phyloP scores from a whole-genome alignment of 2,888 invertebrate genomes.

The Ornithoptera alexandrae region DNA sequence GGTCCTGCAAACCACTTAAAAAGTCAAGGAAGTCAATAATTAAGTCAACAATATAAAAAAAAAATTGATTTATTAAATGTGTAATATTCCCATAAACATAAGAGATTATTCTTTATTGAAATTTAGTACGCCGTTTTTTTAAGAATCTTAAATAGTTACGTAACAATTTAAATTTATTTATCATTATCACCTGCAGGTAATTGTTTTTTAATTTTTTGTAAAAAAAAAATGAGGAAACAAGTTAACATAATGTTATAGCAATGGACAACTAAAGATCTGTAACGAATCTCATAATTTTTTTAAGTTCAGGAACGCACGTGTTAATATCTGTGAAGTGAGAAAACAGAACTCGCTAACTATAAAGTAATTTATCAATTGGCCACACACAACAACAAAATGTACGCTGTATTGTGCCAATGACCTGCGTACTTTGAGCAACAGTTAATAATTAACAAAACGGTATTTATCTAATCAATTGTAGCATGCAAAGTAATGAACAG shows the following conservation, averaged over 20 bases:
- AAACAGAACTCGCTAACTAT: constrained; percentile 28
- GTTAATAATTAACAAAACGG: constrained; percentile 70
- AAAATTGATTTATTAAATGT: too few relatives aligned
- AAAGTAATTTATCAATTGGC: constrained; percentile 45
- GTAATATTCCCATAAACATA: too few relatives aligned
- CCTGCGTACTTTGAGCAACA: constrained; percentile 60
- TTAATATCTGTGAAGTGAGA: constrained; percentile 38
- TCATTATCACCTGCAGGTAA: background rate
- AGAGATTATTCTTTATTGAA: too few relatives aligned
- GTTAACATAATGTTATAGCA: constrained; percentile 11
- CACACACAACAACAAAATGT: constrained; percentile 53
- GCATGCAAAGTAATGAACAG: constrained; percentile 42
- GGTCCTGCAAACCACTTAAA: too few relatives aligned
- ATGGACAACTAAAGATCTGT: constrained; percentile 21
- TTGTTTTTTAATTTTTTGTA: background rate
- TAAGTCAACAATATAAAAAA: too few relatives aligned
- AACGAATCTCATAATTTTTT: constrained; percentile 27
- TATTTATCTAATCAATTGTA: constrained; percentile 47
- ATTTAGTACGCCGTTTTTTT: background rate
- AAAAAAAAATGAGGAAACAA: background rate
- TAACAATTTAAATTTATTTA: background rate
- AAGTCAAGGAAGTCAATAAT: too few relatives aligned
- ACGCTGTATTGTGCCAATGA: constrained; percentile 50
- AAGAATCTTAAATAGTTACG: background rate
- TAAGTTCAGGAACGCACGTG: constrained; percentile 32